A percentile compares a stretch with the other conserved stretches of the same genome.
Conservation (phyloP, 1,140 invertebrate genomes). For the Zophobas atratus region DNA sequence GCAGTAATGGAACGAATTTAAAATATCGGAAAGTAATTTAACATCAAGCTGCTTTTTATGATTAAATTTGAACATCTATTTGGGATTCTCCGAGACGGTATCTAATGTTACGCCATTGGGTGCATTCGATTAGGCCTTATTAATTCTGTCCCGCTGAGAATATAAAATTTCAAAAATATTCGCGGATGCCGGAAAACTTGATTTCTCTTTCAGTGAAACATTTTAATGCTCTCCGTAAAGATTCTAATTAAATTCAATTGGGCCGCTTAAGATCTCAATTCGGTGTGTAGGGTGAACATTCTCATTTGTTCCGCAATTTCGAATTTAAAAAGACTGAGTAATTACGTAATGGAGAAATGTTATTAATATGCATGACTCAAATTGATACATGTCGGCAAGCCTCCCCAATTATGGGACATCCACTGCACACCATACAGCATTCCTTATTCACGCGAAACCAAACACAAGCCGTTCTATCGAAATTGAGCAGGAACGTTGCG, state of each 20-base stretch:
- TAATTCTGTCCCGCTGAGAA: conserved; percentile 36
- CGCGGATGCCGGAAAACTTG: conserved; percentile 15
- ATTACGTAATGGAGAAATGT: no score
- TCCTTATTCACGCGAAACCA: no score
- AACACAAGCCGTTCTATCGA: no score
- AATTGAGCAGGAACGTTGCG: no score
- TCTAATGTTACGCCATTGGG: conserved; percentile 34
- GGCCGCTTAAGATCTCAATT: background rate
- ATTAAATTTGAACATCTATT: conserved; percentile 25
- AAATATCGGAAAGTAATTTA: background rate
- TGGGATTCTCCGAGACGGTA: conserved; percentile 1
- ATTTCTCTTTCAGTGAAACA: conserved; percentile 18
- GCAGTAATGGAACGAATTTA: background rate
- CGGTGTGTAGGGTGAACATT: no score
- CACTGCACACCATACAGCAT: no score
- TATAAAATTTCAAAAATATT: conserved; percentile 34
- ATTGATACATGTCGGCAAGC: no score
- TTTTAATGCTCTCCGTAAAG: conserved; percentile 9
- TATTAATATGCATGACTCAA: no score
- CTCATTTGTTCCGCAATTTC: no score
- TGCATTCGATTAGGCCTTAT: conserved; percentile 36
- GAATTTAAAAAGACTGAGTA: no score
- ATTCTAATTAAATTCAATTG: conserved; percentile 13
- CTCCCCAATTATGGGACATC: no score
- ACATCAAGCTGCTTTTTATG: conserved; percentile 33